These are phyloP conservation scores for Leptobrachium leishanense DNA, from an alignment of 2,113 vertebrate genomes.

Conservation along the genomic window DNA sequence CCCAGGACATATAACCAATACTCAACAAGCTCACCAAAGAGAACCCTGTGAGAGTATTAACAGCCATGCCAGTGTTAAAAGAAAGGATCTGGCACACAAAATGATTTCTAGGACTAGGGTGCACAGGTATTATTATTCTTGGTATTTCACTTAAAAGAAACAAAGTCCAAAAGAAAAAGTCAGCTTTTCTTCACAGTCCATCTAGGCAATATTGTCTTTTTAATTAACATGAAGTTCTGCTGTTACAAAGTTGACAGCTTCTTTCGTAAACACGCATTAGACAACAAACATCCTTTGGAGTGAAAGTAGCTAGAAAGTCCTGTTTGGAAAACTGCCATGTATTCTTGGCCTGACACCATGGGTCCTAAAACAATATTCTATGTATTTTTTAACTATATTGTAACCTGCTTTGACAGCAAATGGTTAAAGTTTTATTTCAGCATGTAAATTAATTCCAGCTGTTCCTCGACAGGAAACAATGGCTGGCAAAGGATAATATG, in stretches of 20 bases:
- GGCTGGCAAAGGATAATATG: not conserved
- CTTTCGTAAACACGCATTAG: not conserved
- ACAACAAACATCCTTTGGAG: not conserved
- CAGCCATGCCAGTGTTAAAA: constrained; percentile 66
- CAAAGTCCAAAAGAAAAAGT: not conserved
- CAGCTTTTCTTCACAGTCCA: not conserved
- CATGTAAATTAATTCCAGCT: not conserved
- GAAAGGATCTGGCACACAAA: not conserved
- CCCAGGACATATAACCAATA: constrained; percentile 93
- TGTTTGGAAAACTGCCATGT: constrained; percentile 21
- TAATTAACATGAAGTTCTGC: not conserved
- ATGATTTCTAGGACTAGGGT: not conserved
- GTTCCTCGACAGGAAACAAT: constrained; percentile 30
- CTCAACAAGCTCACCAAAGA: constrained; percentile 90
- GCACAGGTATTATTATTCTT: too few species aligned
- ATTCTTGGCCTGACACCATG: constrained; percentile 2
- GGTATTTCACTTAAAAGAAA: too few species aligned
- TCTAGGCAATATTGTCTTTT: not conserved
- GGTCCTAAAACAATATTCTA: constrained; percentile 1
- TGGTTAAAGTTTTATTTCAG: constrained; percentile 6
- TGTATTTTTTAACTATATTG: not conserved
- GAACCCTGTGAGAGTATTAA: constrained; percentile 83
- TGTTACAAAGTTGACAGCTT: not conserved
- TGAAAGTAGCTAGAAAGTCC: not conserved
- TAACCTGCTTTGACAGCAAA: not conserved